These are phyloP conservation scores for Carassius carassius DNA, from an alignment of 2,113 vertebrate species.

Conservation along the genomic window DNA sequence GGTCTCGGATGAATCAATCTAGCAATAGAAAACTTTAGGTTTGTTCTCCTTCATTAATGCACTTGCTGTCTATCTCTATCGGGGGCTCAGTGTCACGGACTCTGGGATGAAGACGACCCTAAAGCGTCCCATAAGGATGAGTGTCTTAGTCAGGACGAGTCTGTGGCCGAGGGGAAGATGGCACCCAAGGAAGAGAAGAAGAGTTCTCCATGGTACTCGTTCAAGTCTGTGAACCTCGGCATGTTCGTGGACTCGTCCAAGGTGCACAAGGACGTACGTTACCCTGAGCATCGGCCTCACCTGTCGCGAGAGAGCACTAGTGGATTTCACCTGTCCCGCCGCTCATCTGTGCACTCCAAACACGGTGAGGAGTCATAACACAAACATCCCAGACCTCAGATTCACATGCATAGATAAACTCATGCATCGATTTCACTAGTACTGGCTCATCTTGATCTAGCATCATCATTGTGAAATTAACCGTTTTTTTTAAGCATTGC, in stretches of 20 bases:
- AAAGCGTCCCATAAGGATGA: slow-evolving; percentile 66
- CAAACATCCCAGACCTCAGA: background rate
- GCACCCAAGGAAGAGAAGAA: slow-evolving; percentile 70
- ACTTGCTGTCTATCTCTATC: background rate
- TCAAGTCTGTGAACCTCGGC: slow-evolving; percentile 85
- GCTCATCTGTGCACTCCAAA: slow-evolving; percentile 85
- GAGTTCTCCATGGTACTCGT: slow-evolving; percentile 77
- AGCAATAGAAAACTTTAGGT: background rate
- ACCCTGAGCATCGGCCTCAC: slow-evolving; percentile 80
- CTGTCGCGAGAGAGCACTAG: slow-evolving; percentile 84
- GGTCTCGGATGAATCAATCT: background rate
- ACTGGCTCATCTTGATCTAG: background rate
- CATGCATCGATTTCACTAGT: no score
- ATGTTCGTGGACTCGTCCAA: slow-evolving; percentile 80
- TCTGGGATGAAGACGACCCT: slow-evolving; percentile 92
- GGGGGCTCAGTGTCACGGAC: slow-evolving; percentile 85
- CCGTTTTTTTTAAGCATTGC: background rate
- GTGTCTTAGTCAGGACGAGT: slow-evolving; percentile 72
- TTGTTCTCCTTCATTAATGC: background rate
- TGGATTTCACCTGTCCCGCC: slow-evolving; percentile 80
- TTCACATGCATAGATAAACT: background rate
- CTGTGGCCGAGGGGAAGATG: slow-evolving; percentile 79
- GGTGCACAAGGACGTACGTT: slow-evolving; percentile 82
- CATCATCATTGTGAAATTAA: background rate
- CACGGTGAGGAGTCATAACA: slow-evolving; percentile 75